Conservation (phyloP, 2,797 vertebrate genomes). For the Carduelis carduelis region DNA sequence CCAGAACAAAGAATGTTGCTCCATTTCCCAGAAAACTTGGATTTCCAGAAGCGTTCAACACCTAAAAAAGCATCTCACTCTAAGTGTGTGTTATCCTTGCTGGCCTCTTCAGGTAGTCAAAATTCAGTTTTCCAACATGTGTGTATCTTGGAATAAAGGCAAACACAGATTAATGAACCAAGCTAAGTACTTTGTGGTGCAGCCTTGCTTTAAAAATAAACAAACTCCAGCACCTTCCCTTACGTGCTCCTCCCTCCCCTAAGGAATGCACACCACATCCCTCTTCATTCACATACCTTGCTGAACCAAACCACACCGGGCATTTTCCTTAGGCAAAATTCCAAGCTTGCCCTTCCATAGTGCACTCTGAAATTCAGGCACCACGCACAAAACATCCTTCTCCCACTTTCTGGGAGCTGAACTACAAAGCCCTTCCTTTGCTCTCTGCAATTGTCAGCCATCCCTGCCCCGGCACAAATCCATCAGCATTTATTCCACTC, state of each 20-base stretch:
- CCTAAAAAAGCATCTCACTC: not conserved
- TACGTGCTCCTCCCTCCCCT: not conserved
- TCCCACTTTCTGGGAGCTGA: not conserved
- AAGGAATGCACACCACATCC: not conserved
- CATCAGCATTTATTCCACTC: not conserved
- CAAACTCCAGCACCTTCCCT: not conserved
- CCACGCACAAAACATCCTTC: fast-evolving
- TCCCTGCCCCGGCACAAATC: not conserved
- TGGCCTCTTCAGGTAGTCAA: not conserved
- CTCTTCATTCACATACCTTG: not conserved
- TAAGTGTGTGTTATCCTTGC: not conserved
- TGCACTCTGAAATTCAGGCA: not conserved
- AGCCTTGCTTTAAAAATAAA: not conserved
- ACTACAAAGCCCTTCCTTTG: not conserved
- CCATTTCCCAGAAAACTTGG: not conserved
- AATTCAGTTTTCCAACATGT: not conserved
- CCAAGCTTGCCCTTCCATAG: not conserved
- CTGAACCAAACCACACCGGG: not conserved
- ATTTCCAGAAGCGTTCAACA: not conserved
- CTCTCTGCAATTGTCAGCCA: not conserved
- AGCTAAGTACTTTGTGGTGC: not conserved
- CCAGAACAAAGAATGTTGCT: not conserved
- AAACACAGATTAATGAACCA: not conserved
- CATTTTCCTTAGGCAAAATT: not conserved
- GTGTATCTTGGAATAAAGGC: not conserved